phyloP scores from a whole-genome alignment of 2,797 vertebrate species.

The Helicolenus hilgendorfi region DNA sequence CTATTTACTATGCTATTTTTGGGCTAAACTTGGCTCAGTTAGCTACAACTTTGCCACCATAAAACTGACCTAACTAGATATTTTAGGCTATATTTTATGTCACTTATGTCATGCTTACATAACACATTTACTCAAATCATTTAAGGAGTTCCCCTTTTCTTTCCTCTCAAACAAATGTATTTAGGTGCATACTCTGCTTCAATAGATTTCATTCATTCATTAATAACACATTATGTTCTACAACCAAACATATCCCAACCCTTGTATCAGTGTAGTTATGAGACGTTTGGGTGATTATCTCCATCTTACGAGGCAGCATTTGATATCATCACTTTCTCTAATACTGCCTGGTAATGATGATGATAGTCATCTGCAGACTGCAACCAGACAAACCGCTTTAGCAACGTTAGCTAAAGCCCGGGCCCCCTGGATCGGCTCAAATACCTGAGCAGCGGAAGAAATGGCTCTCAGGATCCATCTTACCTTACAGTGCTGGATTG shows the following conservation, averaged over 20 bases:
- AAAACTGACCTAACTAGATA: background rate
- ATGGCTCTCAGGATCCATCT: constrained; percentile 97
- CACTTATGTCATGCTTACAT: background rate
- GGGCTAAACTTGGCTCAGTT: background rate
- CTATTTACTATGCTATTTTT: background rate
- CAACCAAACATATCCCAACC: background rate
- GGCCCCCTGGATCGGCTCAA: constrained; percentile 20
- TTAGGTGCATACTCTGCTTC: background rate
- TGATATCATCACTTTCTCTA: constrained; percentile 97
- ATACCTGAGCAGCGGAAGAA: constrained; percentile 35
- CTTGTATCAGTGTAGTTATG: background rate
- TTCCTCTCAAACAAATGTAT: constrained; percentile 14
- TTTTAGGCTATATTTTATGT: background rate
- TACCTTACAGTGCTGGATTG: constrained; percentile 99
- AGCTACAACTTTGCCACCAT: background rate
- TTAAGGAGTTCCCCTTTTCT: constrained; percentile 3
- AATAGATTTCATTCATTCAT: background rate
- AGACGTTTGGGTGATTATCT: constrained; percentile 89
- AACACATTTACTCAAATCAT: background rate
- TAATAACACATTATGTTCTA: background rate
- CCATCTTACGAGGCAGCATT: constrained; percentile 99
- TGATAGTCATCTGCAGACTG: constrained; percentile 91
- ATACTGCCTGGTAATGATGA: constrained; percentile 99
- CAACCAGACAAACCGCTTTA: constrained; percentile 58
- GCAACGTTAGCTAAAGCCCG: background rate